Evolutionary conservation across 2,888 invertebrate species (phyloP).

Genomic region (Dorcus hopei): DNA sequence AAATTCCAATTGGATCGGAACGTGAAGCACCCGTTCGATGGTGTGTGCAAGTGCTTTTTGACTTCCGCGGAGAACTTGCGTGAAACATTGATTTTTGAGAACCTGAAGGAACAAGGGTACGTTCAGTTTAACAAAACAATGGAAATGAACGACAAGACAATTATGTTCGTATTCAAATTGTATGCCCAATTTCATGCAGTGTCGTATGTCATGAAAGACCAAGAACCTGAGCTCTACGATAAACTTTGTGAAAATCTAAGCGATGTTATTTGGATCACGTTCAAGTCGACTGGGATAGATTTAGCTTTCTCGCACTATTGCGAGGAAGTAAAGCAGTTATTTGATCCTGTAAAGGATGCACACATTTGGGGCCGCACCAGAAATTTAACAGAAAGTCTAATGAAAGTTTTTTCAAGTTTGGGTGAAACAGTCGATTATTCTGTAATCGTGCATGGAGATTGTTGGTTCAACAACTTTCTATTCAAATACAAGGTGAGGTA

Average conservation of each 20-base stretch:
- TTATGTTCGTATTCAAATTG: slow-evolving; percentile 31
- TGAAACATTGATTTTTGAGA: slow-evolving; percentile 19
- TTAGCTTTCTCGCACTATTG: not conserved
- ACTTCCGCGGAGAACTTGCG: not conserved
- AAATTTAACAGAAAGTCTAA: not conserved
- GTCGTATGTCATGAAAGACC: slow-evolving; percentile 34
- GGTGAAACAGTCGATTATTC: not conserved
- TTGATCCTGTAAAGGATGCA: not conserved
- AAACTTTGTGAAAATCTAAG: not conserved
- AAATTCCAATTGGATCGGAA: not conserved
- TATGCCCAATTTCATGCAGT: slow-evolving; percentile 38
- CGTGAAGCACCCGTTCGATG: not conserved
- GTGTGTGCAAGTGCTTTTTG: not conserved
- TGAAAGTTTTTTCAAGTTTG: not conserved
- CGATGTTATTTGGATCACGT: not conserved
- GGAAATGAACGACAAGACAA: slow-evolving; percentile 33
- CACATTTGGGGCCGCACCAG: not conserved
- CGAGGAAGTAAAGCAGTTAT: not conserved
- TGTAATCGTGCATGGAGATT: slow-evolving; percentile 21
- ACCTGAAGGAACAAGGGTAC: slow-evolving; percentile 30
- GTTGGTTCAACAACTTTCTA: slow-evolving; percentile 25
- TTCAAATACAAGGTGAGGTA: slow-evolving; percentile 19
- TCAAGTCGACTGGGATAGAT: not conserved
- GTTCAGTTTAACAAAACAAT: slow-evolving; percentile 29
- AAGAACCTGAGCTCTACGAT: slow-evolving; percentile 24